Conservation (phyloP, 53 echinoderm and acorn worm genomes). For the Holothuria leucospilota region DNA sequence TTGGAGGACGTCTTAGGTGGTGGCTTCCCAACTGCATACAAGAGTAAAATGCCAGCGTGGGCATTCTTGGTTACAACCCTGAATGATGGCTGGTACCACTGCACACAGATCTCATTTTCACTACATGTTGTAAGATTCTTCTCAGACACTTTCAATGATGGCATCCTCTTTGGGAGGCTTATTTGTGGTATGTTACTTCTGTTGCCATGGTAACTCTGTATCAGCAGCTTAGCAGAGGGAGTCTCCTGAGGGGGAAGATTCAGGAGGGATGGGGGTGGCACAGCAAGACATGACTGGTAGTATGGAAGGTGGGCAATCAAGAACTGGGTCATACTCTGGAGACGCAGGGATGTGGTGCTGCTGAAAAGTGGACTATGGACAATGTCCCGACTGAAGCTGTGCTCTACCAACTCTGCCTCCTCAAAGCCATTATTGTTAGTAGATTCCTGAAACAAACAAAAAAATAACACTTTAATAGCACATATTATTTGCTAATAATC, state of each 20-base stretch:
- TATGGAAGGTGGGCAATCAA: slow-evolving; percentile 67
- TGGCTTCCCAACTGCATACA: slow-evolving; percentile 69
- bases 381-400: slow-evolving; percentile 75
- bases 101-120: slow-evolving; percentile 85
- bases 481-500: too few relatives aligned
- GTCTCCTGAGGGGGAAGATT: slow-evolving; percentile 57
- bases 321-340: slow-evolving; percentile 76
- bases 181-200: slow-evolving; percentile 38
- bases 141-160: slow-evolving; percentile 46
- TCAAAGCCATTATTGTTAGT: not conserved
- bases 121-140: slow-evolving; percentile 50
- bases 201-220: slow-evolving; percentile 20
- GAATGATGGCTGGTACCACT: slow-evolving; percentile 91
- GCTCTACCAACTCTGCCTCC: slow-evolving; percentile 38
- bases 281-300: slow-evolving; percentile 76
- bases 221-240: slow-evolving; percentile 3
- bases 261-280: slow-evolving; percentile 69
- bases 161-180: slow-evolving; percentile 18
- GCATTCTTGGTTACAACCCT: slow-evolving; percentile 23
- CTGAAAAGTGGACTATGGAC: slow-evolving; percentile 81
- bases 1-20: slow-evolving; percentile 31
- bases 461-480: too few relatives aligned
- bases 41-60: slow-evolving; percentile 55
- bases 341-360: slow-evolving; percentile 66
- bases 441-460: not conserved